Percentiles rank a stretch among this genome's conserved stretches.
Evolutionary conservation across 2,113 vertebrate species (phyloP).

Genomic region (Ophthalmolycus amberensis): DNA sequence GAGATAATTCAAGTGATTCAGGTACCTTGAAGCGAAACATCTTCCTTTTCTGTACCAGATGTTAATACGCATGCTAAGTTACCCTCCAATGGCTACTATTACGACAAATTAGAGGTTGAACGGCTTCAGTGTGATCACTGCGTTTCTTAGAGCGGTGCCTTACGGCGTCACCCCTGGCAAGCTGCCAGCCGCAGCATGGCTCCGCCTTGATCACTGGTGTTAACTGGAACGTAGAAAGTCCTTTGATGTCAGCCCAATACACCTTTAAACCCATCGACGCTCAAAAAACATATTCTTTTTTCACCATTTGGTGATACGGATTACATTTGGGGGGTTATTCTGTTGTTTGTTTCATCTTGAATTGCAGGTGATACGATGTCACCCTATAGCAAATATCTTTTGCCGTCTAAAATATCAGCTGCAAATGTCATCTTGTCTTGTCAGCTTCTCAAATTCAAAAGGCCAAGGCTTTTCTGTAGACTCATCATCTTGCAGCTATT

Average conservation of each 20-base stretch:
- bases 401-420: not conserved
- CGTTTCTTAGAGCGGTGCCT: not conserved
- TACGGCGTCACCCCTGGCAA: not conserved
- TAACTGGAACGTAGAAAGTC: not conserved
- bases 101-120: constrained; percentile 16
- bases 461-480: not conserved
- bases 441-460: constrained; percentile 7
- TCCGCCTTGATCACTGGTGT: not conserved
- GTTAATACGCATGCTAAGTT: constrained; percentile 11
- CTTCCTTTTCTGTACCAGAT: not conserved
- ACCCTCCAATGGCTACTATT: constrained; percentile 22
- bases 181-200: not conserved
- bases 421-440: not conserved
- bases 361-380: not conserved
- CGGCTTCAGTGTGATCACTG: constrained; percentile 11
- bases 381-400: not conserved
- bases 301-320: not conserved
- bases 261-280: not conserved
- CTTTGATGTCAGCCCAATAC: not conserved
- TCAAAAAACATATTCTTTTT: not conserved
- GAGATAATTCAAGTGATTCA: constrained; percentile 12
- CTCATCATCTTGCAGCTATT: constrained; percentile 3
- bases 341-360: not conserved
- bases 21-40: not conserved
- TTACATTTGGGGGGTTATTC: not conserved